Percentiles rank a stretch among this genome's conserved stretches.
Conservation (phyloP, 2,888 invertebrate species). For the Caenorhabditis panamensis region DNA sequence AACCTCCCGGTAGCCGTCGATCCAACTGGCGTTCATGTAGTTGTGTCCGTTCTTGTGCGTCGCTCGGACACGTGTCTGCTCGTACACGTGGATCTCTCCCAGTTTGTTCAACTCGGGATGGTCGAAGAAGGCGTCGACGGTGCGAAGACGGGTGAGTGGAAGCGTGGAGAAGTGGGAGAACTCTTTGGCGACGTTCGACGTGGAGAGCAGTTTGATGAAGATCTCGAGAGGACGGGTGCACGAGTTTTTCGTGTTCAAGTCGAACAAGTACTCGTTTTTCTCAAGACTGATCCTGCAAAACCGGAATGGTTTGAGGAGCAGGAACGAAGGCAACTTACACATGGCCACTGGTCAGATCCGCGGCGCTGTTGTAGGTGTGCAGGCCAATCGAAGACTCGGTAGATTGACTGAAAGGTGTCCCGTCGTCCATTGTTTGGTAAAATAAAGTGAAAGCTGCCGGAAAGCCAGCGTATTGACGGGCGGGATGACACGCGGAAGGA, state of each 20-base stretch:
- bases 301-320: too few relatives aligned
- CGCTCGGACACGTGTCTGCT: slow-evolving; percentile 68
- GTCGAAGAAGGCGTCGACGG: slow-evolving; percentile 55
- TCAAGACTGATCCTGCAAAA: slow-evolving; percentile 43
- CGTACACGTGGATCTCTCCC: slow-evolving; percentile 68
- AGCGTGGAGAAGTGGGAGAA: slow-evolving; percentile 43
- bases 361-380: slow-evolving; percentile 59
- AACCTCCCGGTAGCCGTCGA: slow-evolving; percentile 72
- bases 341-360: slow-evolving; percentile 48
- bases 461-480: too few relatives aligned
- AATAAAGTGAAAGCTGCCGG: neutral
- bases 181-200: slow-evolving; percentile 47
- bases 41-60: slow-evolving; percentile 59
- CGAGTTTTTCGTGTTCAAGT: slow-evolving; percentile 54
- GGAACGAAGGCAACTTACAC: slow-evolving; percentile 5
- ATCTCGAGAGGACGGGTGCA: slow-evolving; percentile 47
- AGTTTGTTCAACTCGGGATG: slow-evolving; percentile 62
- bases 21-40: slow-evolving; percentile 72
- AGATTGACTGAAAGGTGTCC: neutral
- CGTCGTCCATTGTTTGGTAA: slow-evolving; percentile 9
- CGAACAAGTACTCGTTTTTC: slow-evolving; percentile 56
- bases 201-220: slow-evolving; percentile 47
- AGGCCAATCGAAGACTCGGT: slow-evolving; percentile 24
- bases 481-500: too few relatives aligned
- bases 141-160: slow-evolving; percentile 33